Evolutionary conservation across 2,797 vertebrate species (phyloP).

Genomic region (Pseudotriccus pelzelni): DNA sequence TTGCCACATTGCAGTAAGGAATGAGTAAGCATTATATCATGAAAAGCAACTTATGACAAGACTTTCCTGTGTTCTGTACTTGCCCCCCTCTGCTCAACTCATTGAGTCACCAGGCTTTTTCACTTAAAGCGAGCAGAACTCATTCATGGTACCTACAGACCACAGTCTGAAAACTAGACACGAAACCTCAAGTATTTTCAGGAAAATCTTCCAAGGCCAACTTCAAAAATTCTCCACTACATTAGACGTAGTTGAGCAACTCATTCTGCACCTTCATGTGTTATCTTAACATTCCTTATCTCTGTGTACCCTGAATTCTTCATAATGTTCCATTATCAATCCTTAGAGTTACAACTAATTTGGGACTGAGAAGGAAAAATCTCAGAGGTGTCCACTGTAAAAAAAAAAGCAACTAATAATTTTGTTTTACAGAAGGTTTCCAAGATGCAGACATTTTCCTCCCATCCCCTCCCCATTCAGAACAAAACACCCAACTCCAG

Average conservation of each 20-base stretch:
- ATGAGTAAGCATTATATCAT: too few species aligned
- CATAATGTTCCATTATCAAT: background rate
- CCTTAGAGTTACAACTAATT: background rate
- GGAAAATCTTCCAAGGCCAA: background rate
- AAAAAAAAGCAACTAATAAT: background rate
- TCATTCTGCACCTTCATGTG: background rate
- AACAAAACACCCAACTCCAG: background rate
- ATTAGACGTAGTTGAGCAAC: background rate
- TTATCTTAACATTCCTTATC: background rate
- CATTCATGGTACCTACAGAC: background rate
- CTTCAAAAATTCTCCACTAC: background rate
- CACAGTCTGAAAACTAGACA: background rate
- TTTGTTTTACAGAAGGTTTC: background rate
- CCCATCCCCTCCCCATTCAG: background rate
- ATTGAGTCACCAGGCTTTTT: background rate
- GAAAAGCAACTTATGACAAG: too few species aligned
- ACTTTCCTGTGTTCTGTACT: too few species aligned
- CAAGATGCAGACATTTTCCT: background rate
- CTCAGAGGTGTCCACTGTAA: background rate
- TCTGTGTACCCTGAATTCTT: accelerated
- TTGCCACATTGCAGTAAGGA: too few species aligned
- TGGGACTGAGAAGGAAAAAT: background rate
- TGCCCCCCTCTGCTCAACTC: background rate
- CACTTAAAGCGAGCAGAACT: background rate
- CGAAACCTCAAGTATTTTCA: background rate